These are phyloP conservation scores for Mesorhabditis spiculigera DNA, from an alignment of 2,888 invertebrate species.

Conservation along the genomic window DNA sequence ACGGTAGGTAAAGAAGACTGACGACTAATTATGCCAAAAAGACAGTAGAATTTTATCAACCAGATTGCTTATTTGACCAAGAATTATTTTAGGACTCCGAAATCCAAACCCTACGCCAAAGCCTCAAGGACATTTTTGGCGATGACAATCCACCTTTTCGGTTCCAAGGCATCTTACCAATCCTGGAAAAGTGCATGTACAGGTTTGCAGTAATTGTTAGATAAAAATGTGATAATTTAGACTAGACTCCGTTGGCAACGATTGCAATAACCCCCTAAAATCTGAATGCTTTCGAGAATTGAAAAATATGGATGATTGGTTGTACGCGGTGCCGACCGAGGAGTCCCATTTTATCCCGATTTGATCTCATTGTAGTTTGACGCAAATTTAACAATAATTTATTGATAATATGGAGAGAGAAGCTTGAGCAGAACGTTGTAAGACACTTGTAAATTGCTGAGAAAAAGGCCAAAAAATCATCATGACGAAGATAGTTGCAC, in stretches of 20 bases:
- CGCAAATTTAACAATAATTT: no score
- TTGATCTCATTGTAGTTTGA: not conserved
- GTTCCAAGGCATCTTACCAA: not conserved
- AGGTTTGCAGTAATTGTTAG: not conserved
- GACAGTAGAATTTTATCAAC: no score
- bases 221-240: not conserved
- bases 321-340: not conserved
- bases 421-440: no score
- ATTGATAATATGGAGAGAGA: no score
- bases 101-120: not conserved
- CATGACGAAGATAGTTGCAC: no score
- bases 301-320: constrained; percentile 2
- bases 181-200: not conserved
- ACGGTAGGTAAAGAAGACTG: no score
- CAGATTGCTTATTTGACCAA: no score
- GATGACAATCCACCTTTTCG: not conserved
- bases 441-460: no score
- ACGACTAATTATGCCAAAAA: no score
- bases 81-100: not conserved
- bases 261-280: not conserved
- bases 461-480: no score
- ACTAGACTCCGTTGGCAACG: not conserved
- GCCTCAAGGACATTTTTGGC: not conserved
- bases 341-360: not conserved
- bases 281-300: not conserved